A percentile compares a stretch with the other conserved stretches of the same genome.
phyloP scores from a whole-genome alignment of 2,888 invertebrate genomes.

The Leuctra nigra region DNA sequence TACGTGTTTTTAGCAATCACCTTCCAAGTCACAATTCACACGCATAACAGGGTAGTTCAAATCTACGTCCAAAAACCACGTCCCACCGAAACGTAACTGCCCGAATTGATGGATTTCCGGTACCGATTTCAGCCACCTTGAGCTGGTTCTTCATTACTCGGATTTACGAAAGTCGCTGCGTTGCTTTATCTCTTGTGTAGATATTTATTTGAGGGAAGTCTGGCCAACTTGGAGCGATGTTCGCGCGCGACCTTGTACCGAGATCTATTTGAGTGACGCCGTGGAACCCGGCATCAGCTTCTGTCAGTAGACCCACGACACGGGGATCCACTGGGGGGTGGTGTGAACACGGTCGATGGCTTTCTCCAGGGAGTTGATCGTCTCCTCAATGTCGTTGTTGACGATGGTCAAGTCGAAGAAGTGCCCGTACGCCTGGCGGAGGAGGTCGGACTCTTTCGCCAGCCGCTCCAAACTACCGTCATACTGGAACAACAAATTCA shows the following conservation, averaged over 20 bases:
- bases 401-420: slow-evolving; percentile 97
- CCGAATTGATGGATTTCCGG: no score
- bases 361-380: slow-evolving; percentile 85
- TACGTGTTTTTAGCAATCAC: no score
- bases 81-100: no score
- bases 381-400: slow-evolving; percentile 99
- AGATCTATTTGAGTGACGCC: slow-evolving; percentile 24
- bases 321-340: slow-evolving; percentile 95
- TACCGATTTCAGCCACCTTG: no score
- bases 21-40: no score
- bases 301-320: slow-evolving; percentile 93
- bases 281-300: slow-evolving; percentile 25
- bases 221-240: neutral
- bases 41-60: no score
- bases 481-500: slow-evolving; percentile 74
- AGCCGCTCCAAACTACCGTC: slow-evolving; percentile 96
- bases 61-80: no score
- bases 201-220: neutral
- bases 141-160: no score
- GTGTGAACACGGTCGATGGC: slow-evolving; percentile 86
- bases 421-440: slow-evolving; percentile 96
- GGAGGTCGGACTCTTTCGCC: slow-evolving; percentile 92
- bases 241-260: neutral
- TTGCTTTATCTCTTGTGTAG: no score
- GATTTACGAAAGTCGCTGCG: no score